Base-by-base conservation (phyloP, 2,888 invertebrate species). In the Busseola fusca region DNA sequence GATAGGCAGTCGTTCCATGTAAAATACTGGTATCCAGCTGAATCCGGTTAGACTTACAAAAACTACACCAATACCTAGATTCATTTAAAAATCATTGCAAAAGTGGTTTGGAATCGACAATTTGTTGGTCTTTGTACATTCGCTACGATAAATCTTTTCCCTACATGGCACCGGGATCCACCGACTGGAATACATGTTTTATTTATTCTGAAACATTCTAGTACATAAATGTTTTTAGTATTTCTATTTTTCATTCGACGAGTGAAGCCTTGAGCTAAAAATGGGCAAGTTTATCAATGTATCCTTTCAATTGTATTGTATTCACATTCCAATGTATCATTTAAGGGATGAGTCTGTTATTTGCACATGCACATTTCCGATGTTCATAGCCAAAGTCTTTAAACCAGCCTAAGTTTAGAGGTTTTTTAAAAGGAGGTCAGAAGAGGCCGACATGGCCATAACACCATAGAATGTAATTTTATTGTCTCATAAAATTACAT, bases 161-260 rank as follows among this genome's bases (percentile, higher is more conserved):
- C 68, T 52, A 59, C 78, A 76, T 68, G 72, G 63, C 68, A 27
- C 62, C 18, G 27, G 50, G 50, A 81, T 81, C 50, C 50, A 72
- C 64, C 30, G 62, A 77, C 81, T 76, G 68, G 72, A 76, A 80
- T 72, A 45, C 56, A 77, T 79, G 81, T 79, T 79, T 79, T 81
- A 78, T 78, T 81, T 81, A 79, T 81, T 72, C 72, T 59, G 18
- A 63, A 81, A 72, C 81, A 75, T 80, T 80, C 56, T 65, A 75
- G 56, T 62, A 69, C 60, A 69, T 79, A 79, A 66, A 78, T 74
- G 69, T 80, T 77, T 80, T 66, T 59, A 79, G 65, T 52, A 60
- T 64, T 74, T 27, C 50, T 27, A 60, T 64, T 80, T 79, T 76
- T 74, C 75, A 76, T 74, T 64, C 54, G 42, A 16, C 45, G 45